phyloP scores from a whole-genome alignment of 35 echinoderm and acorn worm species.

The Lytechinus variegatus region DNA sequence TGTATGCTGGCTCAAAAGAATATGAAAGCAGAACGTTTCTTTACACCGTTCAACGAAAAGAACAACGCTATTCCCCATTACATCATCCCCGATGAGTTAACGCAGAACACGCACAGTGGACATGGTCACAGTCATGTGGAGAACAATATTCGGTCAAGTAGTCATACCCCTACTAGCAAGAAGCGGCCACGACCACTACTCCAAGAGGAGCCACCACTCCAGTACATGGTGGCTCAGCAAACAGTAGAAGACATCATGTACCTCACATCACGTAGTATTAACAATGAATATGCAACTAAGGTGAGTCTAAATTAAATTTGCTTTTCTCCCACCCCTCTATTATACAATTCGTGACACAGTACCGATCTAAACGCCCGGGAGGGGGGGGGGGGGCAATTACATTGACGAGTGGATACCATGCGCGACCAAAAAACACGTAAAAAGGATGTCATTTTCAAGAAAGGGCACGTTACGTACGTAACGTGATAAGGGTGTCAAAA shows the following conservation, averaged over 20 bases:
- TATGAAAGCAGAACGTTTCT: constrained; percentile 39
- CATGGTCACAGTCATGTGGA: neutral
- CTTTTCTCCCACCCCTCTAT: too few relatives aligned
- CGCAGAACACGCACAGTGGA: neutral
- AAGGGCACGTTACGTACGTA: too few relatives aligned
- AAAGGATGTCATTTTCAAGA: too few relatives aligned
- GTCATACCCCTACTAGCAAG: neutral
- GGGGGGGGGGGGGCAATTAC: too few relatives aligned
- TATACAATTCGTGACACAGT: too few relatives aligned
- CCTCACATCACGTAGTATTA: constrained; percentile 60
- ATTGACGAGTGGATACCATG: too few relatives aligned
- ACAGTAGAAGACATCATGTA: constrained; percentile 75
- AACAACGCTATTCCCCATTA: constrained; percentile 1
- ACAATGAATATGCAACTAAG: constrained; percentile 62
- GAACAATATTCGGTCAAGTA: constrained; percentile 16
- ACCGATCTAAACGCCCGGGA: too few relatives aligned
- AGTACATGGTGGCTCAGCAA: constrained; percentile 60
- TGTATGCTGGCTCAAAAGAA: constrained; percentile 25
- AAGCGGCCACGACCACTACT: neutral
- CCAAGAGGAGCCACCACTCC: constrained; percentile 23
- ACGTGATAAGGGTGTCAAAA: too few relatives aligned
- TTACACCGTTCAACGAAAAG: constrained; percentile 27
- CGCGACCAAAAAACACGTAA: too few relatives aligned
- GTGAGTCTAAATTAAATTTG: neutral
- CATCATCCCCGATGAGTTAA: neutral